Evolutionary conservation across 2,113 vertebrate species (phyloP), one percentile per base, ranked within the genome.

Genomic region (Coptodon bakossiorum): DNA sequence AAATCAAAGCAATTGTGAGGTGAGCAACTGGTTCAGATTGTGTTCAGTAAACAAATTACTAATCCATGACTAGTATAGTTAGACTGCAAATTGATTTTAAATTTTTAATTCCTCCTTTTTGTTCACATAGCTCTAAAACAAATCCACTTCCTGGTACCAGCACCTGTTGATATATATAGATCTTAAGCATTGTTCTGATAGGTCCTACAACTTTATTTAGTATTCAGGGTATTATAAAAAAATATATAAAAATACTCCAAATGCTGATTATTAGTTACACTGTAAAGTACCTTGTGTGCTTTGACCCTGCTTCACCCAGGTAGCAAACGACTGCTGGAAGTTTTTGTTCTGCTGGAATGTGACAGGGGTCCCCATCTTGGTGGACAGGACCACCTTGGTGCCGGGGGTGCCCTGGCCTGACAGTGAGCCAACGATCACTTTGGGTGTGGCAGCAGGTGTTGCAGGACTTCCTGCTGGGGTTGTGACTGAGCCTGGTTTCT

Each of bases 301-400:
- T 52, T 99, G 98, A 95, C 99, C 98, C 96, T 99, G 98, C 86
- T 99, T 99, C 94, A 99, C 98, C 98, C 98, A 99, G 7, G 99
- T 98, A 63, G 99, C 99, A 84, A 99, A 99, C 4, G 98, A 99
- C 45, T 99, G 99, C 88, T 99, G 99, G 95, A 99, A 99, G 95
- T 98, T 99, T 96, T 99, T 99, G 95, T 97, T 98, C 95, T 98
- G 98, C 86, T 99, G 98, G 97, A 99, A 99, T 97, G 98, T 98
- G 86, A 99, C 98, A 11, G 98, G 98, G 95, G 97, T 98, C 12
- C 97, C 98, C 90, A 99, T 97, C 96, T 99, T 99, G 63, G 98
- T 98, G 81, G 98, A 96, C 27, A 99, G 97, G 1, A 99, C 97
- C 90, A 99, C 97, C 95, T 99, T 99, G 68, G 99, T 96, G 90